Evolutionary conservation across 2,888 invertebrate genomes (phyloP), one percentile per base, ranked within the genome.

Genomic region (Polymixis lichenea): DNA sequence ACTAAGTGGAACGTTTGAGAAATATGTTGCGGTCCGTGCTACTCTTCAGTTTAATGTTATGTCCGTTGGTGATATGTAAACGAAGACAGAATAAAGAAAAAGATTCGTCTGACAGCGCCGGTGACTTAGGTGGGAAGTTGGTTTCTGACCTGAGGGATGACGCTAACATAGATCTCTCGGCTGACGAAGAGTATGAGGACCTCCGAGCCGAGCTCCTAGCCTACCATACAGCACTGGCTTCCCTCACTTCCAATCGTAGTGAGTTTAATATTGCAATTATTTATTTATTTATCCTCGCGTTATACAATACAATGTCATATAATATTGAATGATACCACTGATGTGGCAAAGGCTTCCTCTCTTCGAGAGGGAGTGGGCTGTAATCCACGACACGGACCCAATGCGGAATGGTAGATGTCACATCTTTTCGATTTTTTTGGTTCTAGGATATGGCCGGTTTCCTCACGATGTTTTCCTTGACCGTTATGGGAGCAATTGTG

Each of bases 151-250:
- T 96, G 82, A 92, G 88, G 66, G 91, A 93, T 83, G 93, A 95
- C 66, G 93, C 88, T 8, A 95, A 95, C 85, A 87, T 94, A 79
- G 96, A 95, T 86, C 90, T 95, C 49, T 88, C 96, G n/a, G 87
- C 80, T 32, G 96, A 96, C 66, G 95, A 94, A 66, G 96, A 96
- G 79, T 96, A 96, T 78, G 96, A 96, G 75, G 96, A 96, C 83
- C 89, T 96, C 25, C 91, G 95, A 5, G 96, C 95, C 0, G 95
- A 96, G 75, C 87, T 96, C 66, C 90, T 96, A 0, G 96, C 96
- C 28, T 95, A 95, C 82, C 93, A 94, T 70, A 91, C 95, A 2
- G 95, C 94, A 2, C 89, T 96, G 2, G 91, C 94, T 15, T 90
- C 93, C 0, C 87, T 95, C 88, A 51, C 80, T 84, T 56, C 78